Conservation (phyloP, 1,140 invertebrate genomes). For the Gerris buenoi region DNA sequence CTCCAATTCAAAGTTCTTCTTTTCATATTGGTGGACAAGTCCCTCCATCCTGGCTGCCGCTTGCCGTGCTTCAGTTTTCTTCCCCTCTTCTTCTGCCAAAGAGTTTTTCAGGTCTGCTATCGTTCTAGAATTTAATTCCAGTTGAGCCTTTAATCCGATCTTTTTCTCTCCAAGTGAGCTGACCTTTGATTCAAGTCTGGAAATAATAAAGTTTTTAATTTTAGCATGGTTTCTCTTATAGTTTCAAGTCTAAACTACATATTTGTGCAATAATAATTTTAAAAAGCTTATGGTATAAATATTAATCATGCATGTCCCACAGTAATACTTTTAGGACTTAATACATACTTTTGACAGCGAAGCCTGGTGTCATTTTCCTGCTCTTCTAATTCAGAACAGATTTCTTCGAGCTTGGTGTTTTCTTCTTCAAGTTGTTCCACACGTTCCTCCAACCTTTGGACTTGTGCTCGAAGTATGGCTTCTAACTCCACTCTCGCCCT, state of each 20-base stretch:
- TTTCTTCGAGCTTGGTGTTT: conserved; percentile 29
- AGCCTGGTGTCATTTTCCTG: conserved; percentile 33
- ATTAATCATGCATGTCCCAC: too few species aligned
- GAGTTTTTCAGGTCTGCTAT: conserved; percentile 17
- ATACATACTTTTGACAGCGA: conserved; percentile 30
- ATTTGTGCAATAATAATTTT: too few species aligned
- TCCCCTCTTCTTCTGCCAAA: conserved; percentile 19
- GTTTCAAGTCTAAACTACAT: too few species aligned
- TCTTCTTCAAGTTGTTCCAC: conserved; percentile 24
- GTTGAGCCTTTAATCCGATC: conserved; percentile 21
- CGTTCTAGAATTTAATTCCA: conserved; percentile 16
- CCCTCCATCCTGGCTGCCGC: conserved; percentile 19
- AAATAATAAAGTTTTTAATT: conserved; percentile 13
- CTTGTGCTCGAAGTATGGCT: conserved; percentile 19
- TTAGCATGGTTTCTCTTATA: too few species aligned
- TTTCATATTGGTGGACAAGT: conserved; percentile 34
- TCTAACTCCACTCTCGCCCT: conserved; percentile 19
- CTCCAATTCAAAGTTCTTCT: conserved; percentile 38
- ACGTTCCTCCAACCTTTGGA: conserved; percentile 24
- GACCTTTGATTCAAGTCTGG: conserved; percentile 23
- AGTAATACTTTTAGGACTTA: too few species aligned
- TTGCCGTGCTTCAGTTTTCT: conserved; percentile 20
- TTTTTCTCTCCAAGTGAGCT: conserved; percentile 23
- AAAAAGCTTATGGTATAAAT: too few species aligned
- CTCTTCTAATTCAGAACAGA: conserved; percentile 32